Base-by-base conservation (phyloP, 2,888 invertebrate genomes). In the Abrostola triplasia region DNA sequence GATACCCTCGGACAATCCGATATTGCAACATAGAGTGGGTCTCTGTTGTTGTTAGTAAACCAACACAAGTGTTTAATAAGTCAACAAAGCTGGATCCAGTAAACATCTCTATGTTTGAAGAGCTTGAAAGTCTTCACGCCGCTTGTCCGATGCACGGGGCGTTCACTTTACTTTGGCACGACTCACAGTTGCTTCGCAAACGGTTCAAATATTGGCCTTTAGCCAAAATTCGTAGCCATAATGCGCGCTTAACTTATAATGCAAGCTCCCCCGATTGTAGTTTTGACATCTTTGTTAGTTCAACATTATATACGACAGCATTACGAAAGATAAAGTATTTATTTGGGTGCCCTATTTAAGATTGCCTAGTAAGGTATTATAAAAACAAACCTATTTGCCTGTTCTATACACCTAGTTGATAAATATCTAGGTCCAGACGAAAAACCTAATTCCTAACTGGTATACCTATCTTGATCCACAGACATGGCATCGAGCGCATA, bases 81-180 rank as follows among this genome's bases (percentile, higher is more conserved):
- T 66, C 70, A 67, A 76, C 62, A 71, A 58, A 67, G 50, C 55
- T 49, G 44, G 35, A 76, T 74, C 70, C 70, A 76, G 78, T 78
- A 68, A 70, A 79, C 65, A 68, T 68, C 13, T 41, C 13, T 41
- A 64, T 79, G 79, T 81, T 80, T 81, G 79, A 78, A 82, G 80
- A 84, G 81, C 81, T 79, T 83, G 82, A 83, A 83, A 85, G 78
- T 79, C 83, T 86, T 84, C 81, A 82, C 83, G 81, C 80, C 70
- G 72, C 74, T 82, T 80, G 79, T 70, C 81, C 76, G 84, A 86
- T 84, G 85, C 85, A 86, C 86, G 86, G 84, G 83, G 87, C 88
- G 87, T 87, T 85, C 84, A 82, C 83, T 88, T 88, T 87, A 82
- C 85, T 87, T 86, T 84, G 82, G 82, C 85, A 81, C 80, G 71